Evolutionary conservation across 1,140 invertebrate species (phyloP), one percentile per base, ranked within the genome.

Genomic region (Drosophila arawakana): DNA sequence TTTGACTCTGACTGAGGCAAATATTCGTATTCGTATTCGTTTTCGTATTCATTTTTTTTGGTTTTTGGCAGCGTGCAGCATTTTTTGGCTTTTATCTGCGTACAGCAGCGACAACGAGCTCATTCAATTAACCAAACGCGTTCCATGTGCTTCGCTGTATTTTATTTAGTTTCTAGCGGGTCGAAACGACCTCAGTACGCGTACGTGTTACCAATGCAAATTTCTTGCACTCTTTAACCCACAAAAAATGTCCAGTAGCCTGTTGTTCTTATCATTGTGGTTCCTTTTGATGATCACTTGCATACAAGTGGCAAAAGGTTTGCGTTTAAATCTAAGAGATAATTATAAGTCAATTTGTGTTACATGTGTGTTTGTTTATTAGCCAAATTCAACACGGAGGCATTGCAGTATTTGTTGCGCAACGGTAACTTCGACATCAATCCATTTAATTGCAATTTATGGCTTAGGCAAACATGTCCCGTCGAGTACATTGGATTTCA

Each of bases 401-500:
- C 74, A 30, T 60, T 88, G 70, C 77, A 84, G 11, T 88, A 83
- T 65, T 80, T 88, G 39, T 71, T 83, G 57, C 80, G 84, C 15
- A 88, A 88, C 30, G 84, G 84, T 18, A 88, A 88, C 13, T 91
- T 91, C 43, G 76, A 91, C 69, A 63, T 91, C 30, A 89, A 90
- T 74, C 89, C 84, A 35, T 76, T 91, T 11, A 83, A 91, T 52
- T 91, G 90, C 58, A 80, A 80, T 49, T 54, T 91, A 55, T 54
- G 80, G 18, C 30, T 65, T 39, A 71, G 65, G 72, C 70, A 88
- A 69, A 73, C 78, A 11, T 91, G 90, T 34, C 82, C 90, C 39
- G 71, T 68, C 37, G 61, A 65, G 10, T 88, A 81, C 46, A 78
- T 91, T 50, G 71, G 63, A 54, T 90, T 60, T 62, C 77, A 81